Evolutionary conservation across 1,140 invertebrate genomes (phyloP).

Genomic region (Lepidotrigona ventralis): DNA sequence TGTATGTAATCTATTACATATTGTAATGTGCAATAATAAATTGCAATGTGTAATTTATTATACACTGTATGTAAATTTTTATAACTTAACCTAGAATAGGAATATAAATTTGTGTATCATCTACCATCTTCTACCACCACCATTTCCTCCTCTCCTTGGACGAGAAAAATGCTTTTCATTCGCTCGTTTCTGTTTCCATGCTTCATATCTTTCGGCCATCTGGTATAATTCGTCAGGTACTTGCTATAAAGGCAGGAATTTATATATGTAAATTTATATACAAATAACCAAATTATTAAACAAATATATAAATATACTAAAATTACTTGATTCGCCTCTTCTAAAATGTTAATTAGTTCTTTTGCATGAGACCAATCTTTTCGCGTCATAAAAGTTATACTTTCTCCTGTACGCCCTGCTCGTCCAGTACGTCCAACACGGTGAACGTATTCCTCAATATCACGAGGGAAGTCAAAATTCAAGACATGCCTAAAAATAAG

Average conservation of each 20-base stretch:
- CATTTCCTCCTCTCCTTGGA: slow-evolving; percentile 66
- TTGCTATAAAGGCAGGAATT: slow-evolving; percentile 73
- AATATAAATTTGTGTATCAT: not conserved
- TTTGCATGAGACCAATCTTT: slow-evolving; percentile 89
- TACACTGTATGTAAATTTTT: no score
- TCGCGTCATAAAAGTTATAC: slow-evolving; percentile 90
- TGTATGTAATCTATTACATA: no score
- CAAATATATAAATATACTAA: slow-evolving; percentile 20
- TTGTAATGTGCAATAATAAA: no score
- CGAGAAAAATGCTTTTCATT: slow-evolving; percentile 74
- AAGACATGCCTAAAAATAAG: slow-evolving; percentile 84
- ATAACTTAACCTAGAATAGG: no score
- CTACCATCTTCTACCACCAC: slow-evolving; percentile 24
- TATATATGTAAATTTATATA: not conserved
- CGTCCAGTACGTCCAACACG: slow-evolving; percentile 93
- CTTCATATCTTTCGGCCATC: slow-evolving; percentile 86
- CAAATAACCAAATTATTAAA: not conserved
- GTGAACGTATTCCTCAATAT: slow-evolving; percentile 96
- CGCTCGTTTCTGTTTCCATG: slow-evolving; percentile 82
- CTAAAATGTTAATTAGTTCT: slow-evolving; percentile 91
- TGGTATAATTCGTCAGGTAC: slow-evolving; percentile 86
- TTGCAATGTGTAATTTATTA: no score
- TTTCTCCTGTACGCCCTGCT: slow-evolving; percentile 90
- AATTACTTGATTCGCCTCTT: slow-evolving; percentile 85
- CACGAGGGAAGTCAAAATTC: slow-evolving; percentile 94